Evolutionary conservation across 2,797 vertebrate genomes (phyloP), one percentile per base, ranked within the genome.

Genomic region (Parambassis ranga): DNA sequence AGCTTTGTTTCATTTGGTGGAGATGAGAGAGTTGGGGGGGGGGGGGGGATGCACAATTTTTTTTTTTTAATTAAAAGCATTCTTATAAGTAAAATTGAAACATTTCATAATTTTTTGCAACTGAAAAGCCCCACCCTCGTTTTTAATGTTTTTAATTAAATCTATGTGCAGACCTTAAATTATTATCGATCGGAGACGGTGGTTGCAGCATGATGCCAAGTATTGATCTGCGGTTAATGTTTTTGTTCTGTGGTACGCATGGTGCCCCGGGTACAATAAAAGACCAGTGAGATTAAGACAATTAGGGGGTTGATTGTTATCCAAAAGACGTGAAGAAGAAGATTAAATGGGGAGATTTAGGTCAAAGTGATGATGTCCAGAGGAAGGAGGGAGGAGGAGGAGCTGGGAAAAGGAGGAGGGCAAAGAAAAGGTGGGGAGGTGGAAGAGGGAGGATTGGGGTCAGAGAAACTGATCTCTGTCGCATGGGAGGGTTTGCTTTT

Each of bases 281-380:
- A 87, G 86, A 88, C 85, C 57, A 78, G 77, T 65, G 58, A 86
- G 90, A 92, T 91, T 92, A 90, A 86, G 77, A 87, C 86, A 92
- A 90, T 92, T 92, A 92, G 85, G 59, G 50, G 71, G 75, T 77
- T 86, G 83, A 87, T 87, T 89, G 89, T 84, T 82, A 73, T 84
- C 82, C 75, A 74, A 85, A 86, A 75, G 78, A 79, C 74, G 61
- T 85, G 73, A 50, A 82, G 75, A 62, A 76, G 79, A 48, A 86
- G 92, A 93, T 93, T 93, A 92, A 90, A 90, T 57, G 36, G 46
- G 52, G 77, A 81, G 92, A 93, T 92, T 92, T 92, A 87, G 92
- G 92, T 92, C 91, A 91, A 85, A 90, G 86, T 78, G 82, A 83
- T 74, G 84, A 61, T 77, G 82, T 68, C 65, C 74, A 77, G 71